Base-by-base conservation (phyloP, 2,113 vertebrate species). In the Sinocyclocheilus grahami region DNA sequence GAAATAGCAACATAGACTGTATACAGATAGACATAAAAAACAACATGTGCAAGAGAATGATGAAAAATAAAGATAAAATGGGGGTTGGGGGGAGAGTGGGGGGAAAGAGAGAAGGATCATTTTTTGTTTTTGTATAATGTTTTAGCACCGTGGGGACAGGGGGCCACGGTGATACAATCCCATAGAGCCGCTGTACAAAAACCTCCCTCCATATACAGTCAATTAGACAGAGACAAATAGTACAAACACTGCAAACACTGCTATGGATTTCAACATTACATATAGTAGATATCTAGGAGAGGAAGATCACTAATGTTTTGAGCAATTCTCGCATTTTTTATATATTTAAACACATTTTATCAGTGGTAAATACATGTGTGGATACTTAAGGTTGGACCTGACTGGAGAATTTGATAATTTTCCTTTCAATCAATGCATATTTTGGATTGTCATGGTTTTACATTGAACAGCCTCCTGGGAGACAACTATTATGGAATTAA, bases 181-280 rank as follows among this genome's bases (percentile, higher is more conserved):
- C 24, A 94, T 90, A 89, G 89, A 92, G 89, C 24, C 85, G 91
- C 94, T 92, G 97, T 97, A 98, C 97, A 98, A 97, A 98, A 98
- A 97, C 96, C 93, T 92, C 0, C 86, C 3, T 37, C 86, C 83
- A 78, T 88, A 85, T 37, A 89, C 51, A 58, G 9, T 33, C 42
- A 84, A 69, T 79, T 30, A 77, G 75, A 84, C 37, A 1, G 6
- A 85, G 85, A 24, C 81, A 16, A 18, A 80, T 51, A 60, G 10
- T 58, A 46, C 8, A 55, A 69, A 62, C 0, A 30, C 0, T 3
- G 22, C 16, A 1, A 18, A 22, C 14, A 63, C 74, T 85, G 72
- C 1, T 42, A 27, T 46, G 7, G 3, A 74, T 72, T 74, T 65
- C 6, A 63, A 33, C n/a, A 14, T 46, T 8, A 33, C 33, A 46